Conservation (phyloP, 2,888 invertebrate species). For the Pristionchus mayeri region DNA sequence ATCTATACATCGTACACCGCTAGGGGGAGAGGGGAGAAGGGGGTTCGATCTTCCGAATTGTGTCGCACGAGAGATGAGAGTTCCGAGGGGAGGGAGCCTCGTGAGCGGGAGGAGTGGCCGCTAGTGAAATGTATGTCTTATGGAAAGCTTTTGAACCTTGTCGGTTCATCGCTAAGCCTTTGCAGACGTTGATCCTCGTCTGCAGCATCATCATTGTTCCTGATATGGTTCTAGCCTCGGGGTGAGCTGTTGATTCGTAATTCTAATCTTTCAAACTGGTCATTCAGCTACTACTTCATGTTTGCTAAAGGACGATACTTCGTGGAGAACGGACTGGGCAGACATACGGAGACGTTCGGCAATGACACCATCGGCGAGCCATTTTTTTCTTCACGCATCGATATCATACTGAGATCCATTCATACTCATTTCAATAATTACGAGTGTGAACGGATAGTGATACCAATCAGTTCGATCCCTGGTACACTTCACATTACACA, state of each 20-base stretch:
- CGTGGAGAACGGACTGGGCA: background rate
- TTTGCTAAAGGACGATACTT: constrained; percentile 12
- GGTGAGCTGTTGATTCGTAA: background rate
- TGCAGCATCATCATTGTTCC: background rate
- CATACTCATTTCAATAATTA: background rate
- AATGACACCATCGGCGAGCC: background rate
- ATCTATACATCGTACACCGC: no score
- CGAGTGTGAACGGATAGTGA: no score
- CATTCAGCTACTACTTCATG: background rate
- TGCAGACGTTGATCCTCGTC: background rate
- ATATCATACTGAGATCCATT: background rate
- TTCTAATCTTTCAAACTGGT: background rate
- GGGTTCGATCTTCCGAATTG: no score
- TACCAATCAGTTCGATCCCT: no score
- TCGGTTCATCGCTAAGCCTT: background rate
- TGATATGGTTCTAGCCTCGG: background rate
- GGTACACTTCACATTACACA: no score
- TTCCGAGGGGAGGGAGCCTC: no score
- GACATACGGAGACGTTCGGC: constrained; percentile 5
- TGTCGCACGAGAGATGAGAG: no score
- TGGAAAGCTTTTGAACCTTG: no score
- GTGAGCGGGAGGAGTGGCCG: no score
- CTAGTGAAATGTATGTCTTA: no score
- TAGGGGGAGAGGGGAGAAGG: no score
- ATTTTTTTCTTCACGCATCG: background rate